Evolutionary conservation across 30 jellyfish, hydroid and myxozoan species (phyloP).

Genomic region (Pelagia noctiluca): DNA sequence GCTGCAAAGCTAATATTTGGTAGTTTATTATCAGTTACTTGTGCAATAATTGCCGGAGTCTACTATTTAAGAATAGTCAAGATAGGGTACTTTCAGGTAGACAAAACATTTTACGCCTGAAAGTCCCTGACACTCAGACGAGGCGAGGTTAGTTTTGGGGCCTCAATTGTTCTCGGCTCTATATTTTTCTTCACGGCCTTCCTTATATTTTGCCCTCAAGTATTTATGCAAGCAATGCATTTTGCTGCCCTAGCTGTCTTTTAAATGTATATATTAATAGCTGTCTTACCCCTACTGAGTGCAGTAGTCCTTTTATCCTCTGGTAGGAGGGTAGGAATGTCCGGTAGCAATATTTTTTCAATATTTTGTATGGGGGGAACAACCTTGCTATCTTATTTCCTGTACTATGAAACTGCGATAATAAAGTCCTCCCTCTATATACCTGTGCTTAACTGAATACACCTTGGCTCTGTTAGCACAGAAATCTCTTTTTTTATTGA

Average conservation of each 20-base stretch:
- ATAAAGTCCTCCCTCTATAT: neutral
- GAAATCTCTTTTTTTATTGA: neutral
- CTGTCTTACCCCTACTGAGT: conserved; percentile 48
- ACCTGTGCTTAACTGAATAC: neutral
- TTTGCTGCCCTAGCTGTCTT: neutral
- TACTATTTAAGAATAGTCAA: conserved; percentile 53
- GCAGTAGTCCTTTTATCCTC: neutral
- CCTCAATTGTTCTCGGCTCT: neutral
- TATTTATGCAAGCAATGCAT: neutral
- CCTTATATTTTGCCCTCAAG: neutral
- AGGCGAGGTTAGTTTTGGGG: neutral
- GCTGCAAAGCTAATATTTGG: neutral
- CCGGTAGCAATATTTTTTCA: conserved; percentile 32
- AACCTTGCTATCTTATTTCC: neutral
- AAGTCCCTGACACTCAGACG: neutral
- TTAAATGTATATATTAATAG: conserved; percentile 25
- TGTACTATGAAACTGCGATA: neutral
- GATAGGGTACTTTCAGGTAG: conserved; percentile 11
- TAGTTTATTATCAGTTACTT: neutral
- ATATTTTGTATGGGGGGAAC: neutral
- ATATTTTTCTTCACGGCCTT: neutral
- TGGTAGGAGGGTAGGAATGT: conserved; percentile 50
- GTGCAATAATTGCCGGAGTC: conserved; percentile 43
- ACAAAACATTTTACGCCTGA: neutral
- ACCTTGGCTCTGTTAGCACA: neutral